Conservation (phyloP, 2,113 vertebrate species). For the Hydrochoerus hydrochaeris region DNA sequence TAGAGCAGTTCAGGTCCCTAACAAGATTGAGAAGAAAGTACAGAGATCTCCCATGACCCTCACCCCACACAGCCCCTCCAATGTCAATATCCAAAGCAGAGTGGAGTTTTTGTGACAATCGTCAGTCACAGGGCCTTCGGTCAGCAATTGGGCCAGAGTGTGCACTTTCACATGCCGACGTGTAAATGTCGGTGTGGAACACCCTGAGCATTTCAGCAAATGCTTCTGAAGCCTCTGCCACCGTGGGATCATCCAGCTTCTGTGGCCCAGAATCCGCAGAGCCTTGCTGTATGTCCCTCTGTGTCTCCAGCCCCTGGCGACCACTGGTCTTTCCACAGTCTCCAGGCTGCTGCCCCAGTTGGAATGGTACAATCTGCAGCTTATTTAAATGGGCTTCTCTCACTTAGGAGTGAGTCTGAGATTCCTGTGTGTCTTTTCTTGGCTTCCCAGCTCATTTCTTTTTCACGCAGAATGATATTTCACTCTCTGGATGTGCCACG, state of each 20-base stretch:
- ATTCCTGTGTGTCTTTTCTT: neutral
- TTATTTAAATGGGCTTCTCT: neutral
- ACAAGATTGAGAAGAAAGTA: neutral
- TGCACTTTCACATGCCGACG: neutral
- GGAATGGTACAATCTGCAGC: rapidly evolving
- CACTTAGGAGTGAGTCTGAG: neutral
- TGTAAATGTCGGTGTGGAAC: too few relatives aligned
- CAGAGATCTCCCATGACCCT: neutral
- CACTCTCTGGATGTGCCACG: neutral
- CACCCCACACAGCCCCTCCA: neutral
- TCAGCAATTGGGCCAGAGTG: neutral
- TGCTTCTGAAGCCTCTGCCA: rapidly evolving
- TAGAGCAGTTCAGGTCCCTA: neutral
- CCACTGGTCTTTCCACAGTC: neutral
- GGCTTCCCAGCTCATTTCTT: neutral
- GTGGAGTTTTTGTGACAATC: neutral
- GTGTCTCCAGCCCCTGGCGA: neutral
- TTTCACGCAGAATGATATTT: neutral
- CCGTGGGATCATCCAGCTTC: too few relatives aligned
- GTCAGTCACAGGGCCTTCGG: too few relatives aligned
- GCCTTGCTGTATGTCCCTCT: neutral
- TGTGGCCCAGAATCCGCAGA: neutral
- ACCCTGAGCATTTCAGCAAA: neutral
- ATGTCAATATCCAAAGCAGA: neutral
- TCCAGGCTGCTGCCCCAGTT: neutral